Evolutionary conservation across 2,888 invertebrate genomes (phyloP).

Genomic region (Tipula lateralis): DNA sequence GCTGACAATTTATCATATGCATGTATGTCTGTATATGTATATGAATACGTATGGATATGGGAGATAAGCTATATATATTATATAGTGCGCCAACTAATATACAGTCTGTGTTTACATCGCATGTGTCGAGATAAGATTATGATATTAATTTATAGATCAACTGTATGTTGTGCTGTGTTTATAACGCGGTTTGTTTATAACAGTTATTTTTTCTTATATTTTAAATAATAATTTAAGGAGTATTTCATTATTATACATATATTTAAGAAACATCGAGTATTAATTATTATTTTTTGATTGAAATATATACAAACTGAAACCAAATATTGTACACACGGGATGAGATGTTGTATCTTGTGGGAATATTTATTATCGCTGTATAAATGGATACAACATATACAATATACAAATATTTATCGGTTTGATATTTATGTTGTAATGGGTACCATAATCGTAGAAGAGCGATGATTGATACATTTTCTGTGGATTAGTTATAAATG

Average conservation of each 20-base stretch:
- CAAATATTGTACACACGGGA: conserved; percentile 16
- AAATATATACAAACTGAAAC: conserved; percentile 9
- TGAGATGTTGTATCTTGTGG: not conserved
- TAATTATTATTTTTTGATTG: conserved; percentile 24
- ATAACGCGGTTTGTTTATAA: not conserved
- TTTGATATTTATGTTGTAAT: not conserved
- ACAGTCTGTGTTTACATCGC: conserved; percentile 1
- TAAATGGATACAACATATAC: not conserved
- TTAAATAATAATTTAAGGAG: conserved; percentile 7
- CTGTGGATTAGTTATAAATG: no score
- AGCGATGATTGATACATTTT: not conserved
- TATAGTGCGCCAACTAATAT: conserved; percentile 11
- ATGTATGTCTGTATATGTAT: not conserved
- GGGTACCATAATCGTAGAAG: not conserved
- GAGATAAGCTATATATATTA: not conserved
- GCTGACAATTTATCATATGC: not conserved
- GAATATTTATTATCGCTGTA: not conserved
- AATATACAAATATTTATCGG: not conserved
- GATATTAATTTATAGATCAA: conserved; percentile 11
- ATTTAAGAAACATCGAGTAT: not conserved
- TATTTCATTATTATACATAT: not conserved
- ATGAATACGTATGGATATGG: not conserved
- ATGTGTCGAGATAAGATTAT: conserved; percentile 24
- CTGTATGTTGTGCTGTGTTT: not conserved
- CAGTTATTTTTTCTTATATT: not conserved